These are phyloP conservation scores for Hipparchia sbordonii DNA, from an alignment of 2,888 invertebrate species.

Conservation along the genomic window DNA sequence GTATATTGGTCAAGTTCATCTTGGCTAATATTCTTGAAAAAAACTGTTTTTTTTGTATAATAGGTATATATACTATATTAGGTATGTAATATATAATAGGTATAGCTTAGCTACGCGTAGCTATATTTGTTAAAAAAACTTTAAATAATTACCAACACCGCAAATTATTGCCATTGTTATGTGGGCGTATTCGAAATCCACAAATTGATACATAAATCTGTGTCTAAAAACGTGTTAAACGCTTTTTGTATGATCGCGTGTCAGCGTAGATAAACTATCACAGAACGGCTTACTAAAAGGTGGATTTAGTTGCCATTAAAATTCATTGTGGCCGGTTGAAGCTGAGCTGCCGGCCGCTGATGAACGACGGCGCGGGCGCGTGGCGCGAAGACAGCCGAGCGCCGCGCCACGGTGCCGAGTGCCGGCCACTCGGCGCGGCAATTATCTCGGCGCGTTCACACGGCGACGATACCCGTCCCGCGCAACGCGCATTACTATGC, in stretches of 20 bases:
- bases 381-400: constrained; percentile 65
- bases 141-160: too few species aligned
- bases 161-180: too few species aligned
- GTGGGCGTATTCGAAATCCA: too few species aligned
- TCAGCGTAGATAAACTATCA: constrained; percentile 35
- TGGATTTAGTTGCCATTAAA: constrained; percentile 48
- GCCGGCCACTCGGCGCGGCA: constrained; percentile 71
- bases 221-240: neutral
- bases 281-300: constrained; percentile 39
- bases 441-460: constrained; percentile 78
- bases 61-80: too few species aligned
- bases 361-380: constrained; percentile 53
- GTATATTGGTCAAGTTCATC: too few species aligned
- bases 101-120: too few species aligned
- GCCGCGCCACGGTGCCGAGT: constrained; percentile 43
- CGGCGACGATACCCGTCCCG: constrained; percentile 48
- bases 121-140: too few species aligned
- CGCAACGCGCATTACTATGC: constrained; percentile 19
- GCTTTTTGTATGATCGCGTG: constrained; percentile 13
- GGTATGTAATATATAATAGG: too few species aligned
- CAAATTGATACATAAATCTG: too few species aligned
- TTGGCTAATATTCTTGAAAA: too few species aligned
- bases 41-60: too few species aligned
- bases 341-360: constrained; percentile 42
- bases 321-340: constrained; percentile 64